Conservation (phyloP, 2,113 vertebrate genomes). For the Zingel zingel region DNA sequence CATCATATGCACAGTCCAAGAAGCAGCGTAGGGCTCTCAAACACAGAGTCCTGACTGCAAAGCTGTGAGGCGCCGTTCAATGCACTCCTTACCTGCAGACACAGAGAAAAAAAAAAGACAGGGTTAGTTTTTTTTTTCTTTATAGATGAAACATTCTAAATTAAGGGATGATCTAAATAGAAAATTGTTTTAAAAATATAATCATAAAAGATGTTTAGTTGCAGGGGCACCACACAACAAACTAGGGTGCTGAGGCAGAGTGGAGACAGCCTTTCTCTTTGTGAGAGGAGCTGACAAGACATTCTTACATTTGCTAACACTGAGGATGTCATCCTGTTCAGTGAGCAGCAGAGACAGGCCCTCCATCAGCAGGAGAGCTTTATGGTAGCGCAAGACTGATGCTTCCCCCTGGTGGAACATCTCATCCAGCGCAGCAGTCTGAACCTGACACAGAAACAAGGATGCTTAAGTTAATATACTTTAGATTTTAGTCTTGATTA, state of each 20-base stretch:
- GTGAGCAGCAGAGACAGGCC: slow-evolving; percentile 92
- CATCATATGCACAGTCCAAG: slow-evolving; percentile 24
- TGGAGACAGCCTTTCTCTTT: background rate
- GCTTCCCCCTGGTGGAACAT: slow-evolving; percentile 97
- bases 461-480: background rate
- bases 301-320: slow-evolving; percentile 91
- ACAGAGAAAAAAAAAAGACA: background rate
- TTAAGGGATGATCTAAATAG: background rate
- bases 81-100: slow-evolving; percentile 92
- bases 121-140: background rate
- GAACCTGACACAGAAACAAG: slow-evolving; percentile 84
- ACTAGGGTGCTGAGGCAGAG: background rate
- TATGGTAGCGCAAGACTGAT: slow-evolving; percentile 92
- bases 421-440: slow-evolving; percentile 95
- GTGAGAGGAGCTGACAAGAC: background rate
- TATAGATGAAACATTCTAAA: background rate
- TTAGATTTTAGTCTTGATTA: background rate
- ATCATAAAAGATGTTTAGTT: background rate
- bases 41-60: slow-evolving; percentile 91
- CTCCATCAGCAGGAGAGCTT: slow-evolving; percentile 95
- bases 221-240: background rate
- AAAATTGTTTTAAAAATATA: background rate
- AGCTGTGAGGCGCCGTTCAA: slow-evolving; percentile 93
- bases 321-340: slow-evolving; percentile 91
- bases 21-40: slow-evolving; percentile 69